Evolutionary conservation across 2,113 vertebrate species (phyloP), one percentile per base, ranked within the genome.

Genomic region (Riparia riparia): DNA sequence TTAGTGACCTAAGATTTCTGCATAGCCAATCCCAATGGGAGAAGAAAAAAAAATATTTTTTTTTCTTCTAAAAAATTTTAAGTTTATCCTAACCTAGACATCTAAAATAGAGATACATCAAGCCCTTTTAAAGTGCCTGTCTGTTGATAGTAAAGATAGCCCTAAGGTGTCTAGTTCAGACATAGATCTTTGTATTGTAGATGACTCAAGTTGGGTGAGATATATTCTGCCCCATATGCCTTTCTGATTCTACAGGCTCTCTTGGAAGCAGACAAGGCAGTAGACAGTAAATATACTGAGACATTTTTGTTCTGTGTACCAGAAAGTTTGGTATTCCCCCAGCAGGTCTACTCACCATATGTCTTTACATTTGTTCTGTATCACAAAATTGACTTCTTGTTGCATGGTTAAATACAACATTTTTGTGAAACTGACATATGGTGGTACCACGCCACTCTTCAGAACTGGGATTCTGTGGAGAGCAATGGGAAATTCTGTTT

Each of bases 341-440:
- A 79, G 72, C 72, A 96, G 82, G 82, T 96, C 96, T 97, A 89
- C 37, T 96, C 91, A 89, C 95, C 92, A 95, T 96, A 96, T 96
- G 95, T 95, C 92, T 97, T 96, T 97, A 95, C 79, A 95, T 90
- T 95, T 96, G 68, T 90, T 95, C 90, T 84, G 45, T 92, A 92
- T 93, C 92, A 93, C 91, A 92, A 74, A 95, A 92, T n/a, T 95
- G 92, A 71, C 82, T 95, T 93, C 82, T 92, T 90, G 56, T 93
- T 96, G 85, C 93, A 86, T 78, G 60, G 79, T 94, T 94, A 96
- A 95, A 95, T 90, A 92, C 82, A 89, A 84, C 60, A 34, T 70
- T 95, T 96, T 86, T 78, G 71, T 90, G 86, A 90, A 96, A 74
- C 39, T 60, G 84, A 74, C 93, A 96, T 95, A 95, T 94, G 93